Evolutionary conservation across 2,797 vertebrate species (phyloP), one percentile per base, ranked within the genome.

Genomic region (Danio jaintianensis): DNA sequence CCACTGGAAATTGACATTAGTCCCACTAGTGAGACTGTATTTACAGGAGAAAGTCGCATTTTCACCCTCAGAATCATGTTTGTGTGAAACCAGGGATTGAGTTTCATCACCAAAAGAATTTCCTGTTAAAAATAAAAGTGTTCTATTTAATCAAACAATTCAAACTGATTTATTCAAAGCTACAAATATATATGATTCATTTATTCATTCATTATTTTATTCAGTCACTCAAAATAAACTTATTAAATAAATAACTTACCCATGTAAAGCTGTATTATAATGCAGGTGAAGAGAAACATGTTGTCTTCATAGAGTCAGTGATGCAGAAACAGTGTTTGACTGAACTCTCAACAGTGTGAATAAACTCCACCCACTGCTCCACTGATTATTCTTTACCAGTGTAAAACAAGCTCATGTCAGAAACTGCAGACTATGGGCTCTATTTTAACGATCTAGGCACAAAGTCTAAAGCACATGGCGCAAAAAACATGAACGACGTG

Each of bases 41-140:
- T 81, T 84, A 58, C 79, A 84, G 22, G 70, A 78, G 45, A 81
- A 53, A 53, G n/a, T 81, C 12, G 69, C 69, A 22, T 40, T 69
- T 55, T 47, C 16, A 52, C 22, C 56, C 40, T 69, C 53, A 40
- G 43, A 6, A 56, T 0, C 43, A 38, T 13, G 6, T 74, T 74
- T 48, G 7, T 74, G 15, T 47, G 20, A 6, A 47, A 22, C 36
- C 42, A 45, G 18, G 11, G 71, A 6, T 29, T 74, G 20, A n/a
- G 61, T 38, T 61, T 15, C 38, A 56, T 74, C 43, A n/a, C 55
- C 43, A 74, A 36, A 61, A 2, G 0, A 12, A 48, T 11, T 47
- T 36, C 15, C 56, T 74, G 43, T 61, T 20, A 50, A 15, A 59
- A 47, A 12, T 4, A 47, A 73, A 73, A 61, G 2, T 1, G 2